These are phyloP conservation scores for Anthophora plumipes DNA, from an alignment of 2,888 invertebrate species.

Conservation along the genomic window DNA sequence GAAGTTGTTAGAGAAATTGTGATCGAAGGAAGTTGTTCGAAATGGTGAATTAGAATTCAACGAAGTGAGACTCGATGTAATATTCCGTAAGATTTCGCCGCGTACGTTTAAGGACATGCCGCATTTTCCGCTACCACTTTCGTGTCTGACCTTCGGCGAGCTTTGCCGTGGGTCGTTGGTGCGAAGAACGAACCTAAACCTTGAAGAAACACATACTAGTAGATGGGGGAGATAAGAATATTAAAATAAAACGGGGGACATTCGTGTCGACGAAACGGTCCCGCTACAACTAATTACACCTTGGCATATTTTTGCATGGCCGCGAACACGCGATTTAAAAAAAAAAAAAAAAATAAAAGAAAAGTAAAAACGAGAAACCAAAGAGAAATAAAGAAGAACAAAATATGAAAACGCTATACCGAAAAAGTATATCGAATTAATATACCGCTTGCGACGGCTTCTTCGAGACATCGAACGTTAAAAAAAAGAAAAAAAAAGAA, in stretches of 20 bases:
- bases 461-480: slow-evolving; percentile 79
- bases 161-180: slow-evolving; percentile 30
- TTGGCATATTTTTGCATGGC: slow-evolving; percentile 63
- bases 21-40: no score
- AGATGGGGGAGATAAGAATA: background rate
- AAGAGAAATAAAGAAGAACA: slow-evolving; percentile 52
- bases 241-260: background rate
- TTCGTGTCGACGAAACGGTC: slow-evolving; percentile 30
- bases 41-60: slow-evolving; percentile 28
- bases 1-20: no score
- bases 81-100: slow-evolving; percentile 42
- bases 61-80: slow-evolving; percentile 8
- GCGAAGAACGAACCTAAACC: slow-evolving; percentile 8
- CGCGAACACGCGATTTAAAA: slow-evolving; percentile 39
- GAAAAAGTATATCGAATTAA: slow-evolving; percentile 58
- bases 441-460: slow-evolving; percentile 77
- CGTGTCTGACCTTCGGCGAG: slow-evolving; percentile 50
- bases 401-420: background rate
- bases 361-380: slow-evolving; percentile 51
- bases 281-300: slow-evolving; percentile 21
- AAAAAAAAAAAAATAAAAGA: slow-evolving; percentile 44
- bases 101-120: slow-evolving; percentile 36
- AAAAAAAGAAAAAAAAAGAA: background rate
- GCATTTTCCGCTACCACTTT: slow-evolving; percentile 58
- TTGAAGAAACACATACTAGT: slow-evolving; percentile 23